These are phyloP conservation scores for Melinaea marsaeus DNA, from an alignment of 2,888 invertebrate species.

Conservation along the genomic window DNA sequence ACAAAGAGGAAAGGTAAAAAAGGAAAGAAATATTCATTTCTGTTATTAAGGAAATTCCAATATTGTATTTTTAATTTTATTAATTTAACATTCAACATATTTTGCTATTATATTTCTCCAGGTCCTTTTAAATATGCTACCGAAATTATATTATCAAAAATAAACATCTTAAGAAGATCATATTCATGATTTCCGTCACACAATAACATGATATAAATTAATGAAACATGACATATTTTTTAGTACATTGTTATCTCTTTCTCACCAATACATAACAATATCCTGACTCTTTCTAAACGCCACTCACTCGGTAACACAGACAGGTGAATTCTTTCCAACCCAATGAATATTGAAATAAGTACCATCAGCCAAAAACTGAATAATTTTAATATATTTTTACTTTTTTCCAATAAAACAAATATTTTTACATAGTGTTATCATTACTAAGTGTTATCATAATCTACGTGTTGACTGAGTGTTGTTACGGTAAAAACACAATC, in stretches of 20 bases:
- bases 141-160: neutral
- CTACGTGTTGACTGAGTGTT: too few species aligned
- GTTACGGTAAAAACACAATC: too few species aligned
- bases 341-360: constrained; percentile 14
- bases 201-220: constrained; percentile 6
- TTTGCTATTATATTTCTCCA: too few species aligned
- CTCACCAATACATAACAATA: neutral
- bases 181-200: neutral
- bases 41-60: too few species aligned
- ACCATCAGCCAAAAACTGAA: constrained; percentile 10
- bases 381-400: neutral
- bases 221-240: neutral
- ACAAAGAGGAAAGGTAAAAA: too few species aligned
- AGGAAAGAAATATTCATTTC: too few species aligned
- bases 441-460: too few species aligned
- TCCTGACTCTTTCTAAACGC: constrained; percentile 10
- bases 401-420: neutral
- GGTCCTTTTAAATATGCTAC: too few species aligned
- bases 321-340: constrained; percentile 26
- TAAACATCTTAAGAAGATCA: neutral
- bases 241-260: neutral
- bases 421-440: too few species aligned
- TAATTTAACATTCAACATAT: too few species aligned
- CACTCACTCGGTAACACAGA: constrained; percentile 15
- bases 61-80: too few species aligned